These are phyloP conservation scores for Clunio marinus DNA, from an alignment of 2,888 invertebrate genomes.

Conservation along the genomic window DNA sequence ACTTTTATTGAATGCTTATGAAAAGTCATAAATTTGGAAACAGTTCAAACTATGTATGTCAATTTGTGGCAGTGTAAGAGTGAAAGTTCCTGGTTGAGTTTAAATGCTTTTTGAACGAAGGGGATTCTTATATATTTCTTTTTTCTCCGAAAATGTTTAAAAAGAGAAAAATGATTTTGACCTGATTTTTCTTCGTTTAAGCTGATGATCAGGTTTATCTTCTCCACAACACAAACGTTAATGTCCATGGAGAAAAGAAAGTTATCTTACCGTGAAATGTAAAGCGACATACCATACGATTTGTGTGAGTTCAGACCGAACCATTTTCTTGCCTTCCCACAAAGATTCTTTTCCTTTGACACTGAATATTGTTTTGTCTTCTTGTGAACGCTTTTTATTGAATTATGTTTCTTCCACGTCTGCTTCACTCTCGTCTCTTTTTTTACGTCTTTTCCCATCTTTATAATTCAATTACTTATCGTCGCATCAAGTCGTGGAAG, in stretches of 20 bases:
- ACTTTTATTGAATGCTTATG: slow-evolving; percentile 18
- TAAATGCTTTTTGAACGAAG: too few species aligned
- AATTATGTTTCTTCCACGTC: not conserved
- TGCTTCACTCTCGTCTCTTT: not conserved
- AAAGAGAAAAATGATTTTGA: not conserved
- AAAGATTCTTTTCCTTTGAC: not conserved
- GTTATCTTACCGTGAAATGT: too few species aligned
- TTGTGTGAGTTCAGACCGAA: not conserved
- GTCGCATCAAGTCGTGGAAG: not conserved
- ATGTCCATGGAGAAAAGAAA: too few species aligned
- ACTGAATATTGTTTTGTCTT: not conserved
- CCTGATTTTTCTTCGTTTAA: too few species aligned
- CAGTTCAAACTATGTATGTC: not conserved
- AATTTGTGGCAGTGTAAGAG: not conserved
- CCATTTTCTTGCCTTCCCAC: not conserved
- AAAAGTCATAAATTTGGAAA: slow-evolving; percentile 11
- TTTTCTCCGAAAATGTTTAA: not conserved
- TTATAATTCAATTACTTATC: slow-evolving; percentile 20
- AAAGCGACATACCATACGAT: not conserved
- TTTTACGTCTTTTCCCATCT: not conserved
- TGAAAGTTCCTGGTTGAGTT: too few species aligned
- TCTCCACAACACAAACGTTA: too few species aligned
- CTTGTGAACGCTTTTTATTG: not conserved
- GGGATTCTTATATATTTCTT: too few species aligned
- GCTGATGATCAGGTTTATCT: too few species aligned